phyloP scores from a whole-genome alignment of 1,140 invertebrate species.

The Drosophila sp. region DNA sequence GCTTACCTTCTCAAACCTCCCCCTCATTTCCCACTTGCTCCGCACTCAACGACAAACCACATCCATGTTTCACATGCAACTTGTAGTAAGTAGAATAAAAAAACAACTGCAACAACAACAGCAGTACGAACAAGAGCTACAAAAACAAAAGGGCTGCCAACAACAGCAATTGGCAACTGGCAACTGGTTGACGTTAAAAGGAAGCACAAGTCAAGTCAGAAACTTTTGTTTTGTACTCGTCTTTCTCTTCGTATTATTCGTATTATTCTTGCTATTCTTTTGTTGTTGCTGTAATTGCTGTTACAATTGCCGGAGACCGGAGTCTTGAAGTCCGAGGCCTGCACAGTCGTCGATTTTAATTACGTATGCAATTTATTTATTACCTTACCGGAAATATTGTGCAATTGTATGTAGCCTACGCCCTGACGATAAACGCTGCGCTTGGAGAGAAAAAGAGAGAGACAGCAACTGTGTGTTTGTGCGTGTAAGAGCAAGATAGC shows the following conservation, averaged over 20 bases:
- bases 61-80: constrained; percentile 47
- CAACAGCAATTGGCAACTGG: constrained; percentile 59
- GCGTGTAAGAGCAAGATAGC: not conserved
- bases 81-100: constrained; percentile 29
- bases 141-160: constrained; percentile 66
- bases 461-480: not conserved
- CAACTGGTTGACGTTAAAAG: constrained; percentile 72
- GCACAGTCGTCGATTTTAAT: constrained; percentile 81
- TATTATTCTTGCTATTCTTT: constrained; percentile 8
- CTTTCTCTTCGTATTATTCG: constrained; percentile 3
- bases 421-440: constrained; percentile 36
- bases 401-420: constrained; percentile 67
- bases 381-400: constrained; percentile 81
- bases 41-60: constrained; percentile 18
- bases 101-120: constrained; percentile 53
- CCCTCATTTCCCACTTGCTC: too few species aligned
- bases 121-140: constrained; percentile 68
- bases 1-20: constrained; percentile 35
- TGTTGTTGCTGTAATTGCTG: constrained; percentile 58
- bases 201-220: constrained; percentile 74
- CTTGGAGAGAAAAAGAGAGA: not conserved
- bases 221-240: constrained; percentile 63
- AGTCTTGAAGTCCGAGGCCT: constrained; percentile 19
- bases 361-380: constrained; percentile 84
- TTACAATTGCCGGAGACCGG: constrained; percentile 49